A percentile compares a stretch with the other conserved stretches of the same genome.
phyloP scores from a whole-genome alignment of 1,140 invertebrate genomes.

The Papilio machaon region DNA sequence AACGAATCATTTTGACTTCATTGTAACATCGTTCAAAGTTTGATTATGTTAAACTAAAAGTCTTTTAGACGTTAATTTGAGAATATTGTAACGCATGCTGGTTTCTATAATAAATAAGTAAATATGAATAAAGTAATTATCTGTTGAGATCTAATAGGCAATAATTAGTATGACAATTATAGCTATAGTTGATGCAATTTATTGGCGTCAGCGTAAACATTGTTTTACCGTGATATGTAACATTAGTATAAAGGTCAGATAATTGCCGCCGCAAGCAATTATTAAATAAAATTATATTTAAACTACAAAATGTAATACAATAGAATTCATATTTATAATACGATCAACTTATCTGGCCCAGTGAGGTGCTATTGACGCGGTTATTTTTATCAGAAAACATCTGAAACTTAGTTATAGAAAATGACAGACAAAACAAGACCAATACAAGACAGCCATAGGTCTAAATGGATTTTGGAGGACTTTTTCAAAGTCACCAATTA shows the following conservation, averaged over 20 bases:
- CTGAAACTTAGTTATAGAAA: too few species aligned
- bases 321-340: neutral
- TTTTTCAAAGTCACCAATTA: too few species aligned
- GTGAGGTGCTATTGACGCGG: too few species aligned
- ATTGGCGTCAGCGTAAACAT: constrained; percentile 4
- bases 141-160: neutral
- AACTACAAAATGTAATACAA: neutral
- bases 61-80: neutral
- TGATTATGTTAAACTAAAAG: too few species aligned
- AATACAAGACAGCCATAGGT: too few species aligned
- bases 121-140: constrained; percentile 13
- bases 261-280: neutral
- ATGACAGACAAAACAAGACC: too few species aligned
- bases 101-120: neutral
- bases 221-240: neutral
- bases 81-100: neutral
- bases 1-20: too few species aligned
- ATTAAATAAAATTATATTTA: neutral
- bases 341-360: too few species aligned
- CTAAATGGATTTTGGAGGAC: too few species aligned
- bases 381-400: too few species aligned
- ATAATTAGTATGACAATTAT: neutral
- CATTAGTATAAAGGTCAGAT: neutral
- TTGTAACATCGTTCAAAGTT: too few species aligned
- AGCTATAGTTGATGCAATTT: neutral